Percentiles rank a stretch among this genome's conserved stretches.
Conservation (phyloP, 2,113 vertebrate genomes). For the Pseudorhombus dupliciocellatus region DNA sequence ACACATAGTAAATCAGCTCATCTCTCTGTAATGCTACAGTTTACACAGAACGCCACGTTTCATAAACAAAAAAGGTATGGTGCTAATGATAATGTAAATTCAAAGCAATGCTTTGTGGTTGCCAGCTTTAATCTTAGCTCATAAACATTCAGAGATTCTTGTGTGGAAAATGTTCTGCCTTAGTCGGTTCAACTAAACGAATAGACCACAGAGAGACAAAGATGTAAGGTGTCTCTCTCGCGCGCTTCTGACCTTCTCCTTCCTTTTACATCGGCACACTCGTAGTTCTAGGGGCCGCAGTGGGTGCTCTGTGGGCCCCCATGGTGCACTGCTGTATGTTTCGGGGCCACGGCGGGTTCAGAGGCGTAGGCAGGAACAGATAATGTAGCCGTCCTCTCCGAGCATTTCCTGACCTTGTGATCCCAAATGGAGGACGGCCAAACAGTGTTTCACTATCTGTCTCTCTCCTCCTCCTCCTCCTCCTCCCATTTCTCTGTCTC, state of each 20-base stretch:
- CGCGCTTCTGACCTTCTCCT: conserved; percentile 23
- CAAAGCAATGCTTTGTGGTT: too few species aligned
- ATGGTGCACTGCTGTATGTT: neutral
- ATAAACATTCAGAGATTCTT: too few species aligned
- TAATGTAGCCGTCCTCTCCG: conserved; percentile 36
- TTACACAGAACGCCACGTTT: neutral
- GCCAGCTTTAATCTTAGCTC: too few species aligned
- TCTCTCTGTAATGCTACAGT: neutral
- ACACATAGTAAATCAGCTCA: too few species aligned
- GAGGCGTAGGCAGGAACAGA: conserved; percentile 44
- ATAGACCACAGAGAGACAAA: too few species aligned
- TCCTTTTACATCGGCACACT: conserved; percentile 2
- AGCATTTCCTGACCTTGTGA: conserved; percentile 46
- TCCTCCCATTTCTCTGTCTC: conserved; percentile 1
- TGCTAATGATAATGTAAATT: too few species aligned
- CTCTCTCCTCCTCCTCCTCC: neutral
- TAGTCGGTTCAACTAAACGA: too few species aligned
- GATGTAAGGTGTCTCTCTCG: neutral
- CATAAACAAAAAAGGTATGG: neutral
- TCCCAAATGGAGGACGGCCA: conserved; percentile 42
- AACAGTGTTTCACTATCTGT: conserved; percentile 10
- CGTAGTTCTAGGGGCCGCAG: neutral
- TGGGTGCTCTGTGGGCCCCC: conserved; percentile 8
- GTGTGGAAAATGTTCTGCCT: too few species aligned
- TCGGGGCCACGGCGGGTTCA: conserved; percentile 24